These are phyloP conservation scores for Pyrocephalus nanus DNA, from an alignment of 2,797 vertebrate genomes.

Conservation along the genomic window DNA sequence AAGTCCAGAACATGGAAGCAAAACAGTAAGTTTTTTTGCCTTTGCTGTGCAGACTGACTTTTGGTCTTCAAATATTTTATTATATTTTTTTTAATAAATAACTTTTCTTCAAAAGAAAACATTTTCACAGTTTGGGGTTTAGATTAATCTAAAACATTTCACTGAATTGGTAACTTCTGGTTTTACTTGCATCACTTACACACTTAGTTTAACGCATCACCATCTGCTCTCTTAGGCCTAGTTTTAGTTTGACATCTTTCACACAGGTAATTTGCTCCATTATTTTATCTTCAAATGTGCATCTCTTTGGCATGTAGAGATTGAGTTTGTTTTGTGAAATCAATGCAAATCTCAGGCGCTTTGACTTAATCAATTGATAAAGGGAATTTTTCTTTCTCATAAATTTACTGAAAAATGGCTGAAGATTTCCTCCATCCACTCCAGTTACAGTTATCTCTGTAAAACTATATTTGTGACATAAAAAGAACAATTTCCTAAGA, in stretches of 20 bases:
- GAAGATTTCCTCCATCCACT: background rate
- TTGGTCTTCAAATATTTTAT: background rate
- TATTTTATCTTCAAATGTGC: background rate
- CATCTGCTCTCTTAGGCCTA: background rate
- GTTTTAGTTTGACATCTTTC: background rate
- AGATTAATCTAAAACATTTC: background rate
- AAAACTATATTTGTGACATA: background rate
- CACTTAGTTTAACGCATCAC: background rate
- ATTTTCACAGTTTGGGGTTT: background rate
- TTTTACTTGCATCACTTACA: background rate
- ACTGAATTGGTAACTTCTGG: background rate
- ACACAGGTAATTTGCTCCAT: background rate
- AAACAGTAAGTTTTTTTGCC: background rate
- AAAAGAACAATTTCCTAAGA: background rate
- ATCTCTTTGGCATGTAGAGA: background rate
- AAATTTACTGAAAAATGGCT: background rate
- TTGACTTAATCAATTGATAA: background rate
- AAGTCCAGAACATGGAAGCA: background rate
- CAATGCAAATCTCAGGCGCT: background rate
- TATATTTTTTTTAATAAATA: background rate
- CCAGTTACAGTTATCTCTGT: background rate
- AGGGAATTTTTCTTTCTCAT: background rate
- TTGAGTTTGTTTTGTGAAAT: background rate
- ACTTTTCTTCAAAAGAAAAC: background rate
- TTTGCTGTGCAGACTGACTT: rapidly evolving